Evolutionary conservation across 2,888 invertebrate species (phyloP), one percentile per base, ranked within the genome.

Genomic region (Blera fallax): DNA sequence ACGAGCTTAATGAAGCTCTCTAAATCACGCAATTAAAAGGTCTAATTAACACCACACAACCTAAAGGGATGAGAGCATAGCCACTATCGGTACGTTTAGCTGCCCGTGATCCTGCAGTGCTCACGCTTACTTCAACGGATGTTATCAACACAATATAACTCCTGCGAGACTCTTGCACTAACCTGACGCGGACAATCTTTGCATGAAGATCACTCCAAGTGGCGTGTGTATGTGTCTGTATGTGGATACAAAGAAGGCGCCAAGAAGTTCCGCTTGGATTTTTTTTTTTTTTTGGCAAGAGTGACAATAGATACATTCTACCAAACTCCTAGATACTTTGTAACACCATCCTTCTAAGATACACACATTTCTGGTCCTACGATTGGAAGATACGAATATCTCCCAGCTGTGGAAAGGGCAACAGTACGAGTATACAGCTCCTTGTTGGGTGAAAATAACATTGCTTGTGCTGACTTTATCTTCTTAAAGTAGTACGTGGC

Each of bases 1-100:
- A 92, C 92, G 92, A 92, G 91, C 91, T 92, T 92, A 92, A 92
- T 92, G 92, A 92, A 92, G 92, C 92, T 91, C 91, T 92, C 90
- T 91, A 92, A 91, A 92, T 92, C 92, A 92, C 92, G 92, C 92
- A 91, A 91, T 89, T 90, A 89, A 90, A 89, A 89, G 88, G 87
- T 88, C 88, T 89, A 88, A 89, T 89, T 89, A 90, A 90, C 89
- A 90, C 90, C 88, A 89, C 87, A 88, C 88, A 83, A 81, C 58
- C 73, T 27, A 58, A 40, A 56, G 54, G 16, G 50, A 76, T 27
- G 64, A 45, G 74, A 76, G 62, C 34, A 48, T n/a, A 52, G 24
- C 58, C 50, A 54, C 62, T 65, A 78, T 70, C 64, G 48, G 54
- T 43, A 64, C 10, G 52, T 69, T 74, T 76, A 64, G 56, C 54